Base-by-base conservation (phyloP, 2,797 vertebrate species). In the Danio kyathit region DNA sequence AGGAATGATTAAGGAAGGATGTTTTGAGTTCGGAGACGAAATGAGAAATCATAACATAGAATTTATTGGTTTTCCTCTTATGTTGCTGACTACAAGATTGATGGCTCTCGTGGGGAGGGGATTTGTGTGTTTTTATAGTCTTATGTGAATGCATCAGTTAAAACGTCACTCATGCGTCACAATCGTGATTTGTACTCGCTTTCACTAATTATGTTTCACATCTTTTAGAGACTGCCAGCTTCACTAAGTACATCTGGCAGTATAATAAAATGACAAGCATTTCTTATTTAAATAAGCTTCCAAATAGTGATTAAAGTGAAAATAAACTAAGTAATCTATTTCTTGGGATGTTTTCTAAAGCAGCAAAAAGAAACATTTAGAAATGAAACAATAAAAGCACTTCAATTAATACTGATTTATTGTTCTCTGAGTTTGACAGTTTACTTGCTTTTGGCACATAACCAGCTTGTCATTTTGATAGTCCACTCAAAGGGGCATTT, bases 1-100 rank as follows among this genome's bases (percentile, higher is more conserved):
- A 85, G 72, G 71, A 72, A 80, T 79, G 80, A 85, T 83, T 86
- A 85, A 76, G 81, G 79, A 83, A 84, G 69, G 72, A 79, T 82
- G 75, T 81, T 81, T 81, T 77, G 72, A 76, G 65, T 75, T 76
- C 54, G 51, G 14, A 83, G 73, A 80, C 70, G 54, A 82, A 84
- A 84, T 82, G 59, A 56, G 67, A 74, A 79, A 71, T 70, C 56
- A 70, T 61, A 63, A 61, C 44, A 71, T 51, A 29, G 57, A 71
- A 64, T 63, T 57, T 61, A 59, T 86, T 63, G 66, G 48, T 56
- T 74, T 74, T 82, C 63, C 17, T 21, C 21, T 66, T 51, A 79
- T 73, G 54, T 79, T 81, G 54, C 76, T 64, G 48, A 43, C 41
- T 67, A 71, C 49, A 75, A 69, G 73, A 80, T 82, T 82, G 81